phyloP scores from a whole-genome alignment of 2,113 vertebrate species.

The Clarias batrachus region DNA sequence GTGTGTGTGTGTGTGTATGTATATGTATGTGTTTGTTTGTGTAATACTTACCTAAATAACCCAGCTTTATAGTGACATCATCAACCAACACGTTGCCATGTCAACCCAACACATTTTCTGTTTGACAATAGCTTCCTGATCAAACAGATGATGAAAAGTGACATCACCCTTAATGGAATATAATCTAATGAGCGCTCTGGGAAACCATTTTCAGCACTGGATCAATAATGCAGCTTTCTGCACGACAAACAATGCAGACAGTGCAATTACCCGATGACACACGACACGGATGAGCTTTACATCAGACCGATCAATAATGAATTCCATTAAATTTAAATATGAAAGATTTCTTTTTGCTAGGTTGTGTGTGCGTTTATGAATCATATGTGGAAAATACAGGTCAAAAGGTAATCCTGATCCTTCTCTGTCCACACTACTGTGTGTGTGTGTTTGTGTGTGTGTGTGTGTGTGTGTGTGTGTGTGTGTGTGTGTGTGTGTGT shows the following conservation, averaged over 20 bases:
- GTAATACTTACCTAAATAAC: not conserved
- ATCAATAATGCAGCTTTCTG: constrained; percentile 29
- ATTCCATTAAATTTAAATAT: not conserved
- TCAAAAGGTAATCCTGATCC: not conserved
- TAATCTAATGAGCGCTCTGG: constrained; percentile 35
- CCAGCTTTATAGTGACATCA: not conserved
- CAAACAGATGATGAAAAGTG: constrained; percentile 15
- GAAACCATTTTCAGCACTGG: constrained; percentile 24
- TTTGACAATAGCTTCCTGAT: constrained; percentile 2
- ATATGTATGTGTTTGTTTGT: constrained; percentile 4
- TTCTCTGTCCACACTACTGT: not conserved
- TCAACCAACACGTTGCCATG: not conserved
- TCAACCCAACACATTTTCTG: not conserved
- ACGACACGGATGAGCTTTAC: not conserved
- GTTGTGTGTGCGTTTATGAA: not conserved
- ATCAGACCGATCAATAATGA: not conserved
- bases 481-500: not conserved
- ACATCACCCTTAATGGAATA: constrained; percentile 14
- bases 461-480: no score
- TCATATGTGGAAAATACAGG: not conserved
- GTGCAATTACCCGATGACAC: constrained; percentile 6
- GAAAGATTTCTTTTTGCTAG: not conserved
- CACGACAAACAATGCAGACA: constrained; percentile 9
- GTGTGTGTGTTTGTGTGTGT: constrained; percentile 1
- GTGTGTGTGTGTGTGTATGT: not conserved